Percentiles rank a stretch among this genome's conserved stretches.
Conservation (phyloP, 2,888 invertebrate genomes). For the Myopa tessellatipennis region DNA sequence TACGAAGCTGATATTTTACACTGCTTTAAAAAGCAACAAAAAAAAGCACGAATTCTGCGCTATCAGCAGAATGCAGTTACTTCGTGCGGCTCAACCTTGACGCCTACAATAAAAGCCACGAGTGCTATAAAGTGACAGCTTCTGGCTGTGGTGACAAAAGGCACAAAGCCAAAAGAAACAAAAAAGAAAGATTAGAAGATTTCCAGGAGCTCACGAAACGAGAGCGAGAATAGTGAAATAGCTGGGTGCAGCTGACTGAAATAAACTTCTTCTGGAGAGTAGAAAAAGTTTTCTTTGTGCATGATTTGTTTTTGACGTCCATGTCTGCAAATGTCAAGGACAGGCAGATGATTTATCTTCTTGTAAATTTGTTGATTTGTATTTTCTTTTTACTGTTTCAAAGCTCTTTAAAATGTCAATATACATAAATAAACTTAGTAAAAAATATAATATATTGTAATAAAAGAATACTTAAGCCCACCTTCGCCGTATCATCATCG, state of each 20-base stretch:
- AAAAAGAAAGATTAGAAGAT: slow-evolving; percentile 16
- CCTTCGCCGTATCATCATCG: slow-evolving; percentile 93
- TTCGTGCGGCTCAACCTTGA: too few relatives aligned
- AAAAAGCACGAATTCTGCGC: too few relatives aligned
- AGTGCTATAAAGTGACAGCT: too few relatives aligned
- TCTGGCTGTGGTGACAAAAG: neutral
- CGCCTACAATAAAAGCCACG: too few relatives aligned
- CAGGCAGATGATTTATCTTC: neutral
- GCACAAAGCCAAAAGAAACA: slow-evolving; percentile 25
- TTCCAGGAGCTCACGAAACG: neutral
- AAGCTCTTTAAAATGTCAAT: neutral
- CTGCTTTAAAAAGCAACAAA: too few relatives aligned
- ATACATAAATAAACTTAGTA: neutral
- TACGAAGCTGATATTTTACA: too few relatives aligned
- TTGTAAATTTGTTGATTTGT: neutral
- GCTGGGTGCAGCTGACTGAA: neutral
- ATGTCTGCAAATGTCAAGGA: neutral
- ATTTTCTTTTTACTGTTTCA: neutral
- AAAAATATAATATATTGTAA: neutral
- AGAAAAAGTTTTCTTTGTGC: too few relatives aligned
- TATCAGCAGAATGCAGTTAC: too few relatives aligned
- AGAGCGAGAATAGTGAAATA: neutral
- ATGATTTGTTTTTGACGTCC: neutral
- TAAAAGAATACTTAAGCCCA: slow-evolving; percentile 66
- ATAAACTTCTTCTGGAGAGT: too few relatives aligned